phyloP scores from a whole-genome alignment of 30 jellyfish, hydroid and myxozoan genomes.

The Catostylus mosaicus region DNA sequence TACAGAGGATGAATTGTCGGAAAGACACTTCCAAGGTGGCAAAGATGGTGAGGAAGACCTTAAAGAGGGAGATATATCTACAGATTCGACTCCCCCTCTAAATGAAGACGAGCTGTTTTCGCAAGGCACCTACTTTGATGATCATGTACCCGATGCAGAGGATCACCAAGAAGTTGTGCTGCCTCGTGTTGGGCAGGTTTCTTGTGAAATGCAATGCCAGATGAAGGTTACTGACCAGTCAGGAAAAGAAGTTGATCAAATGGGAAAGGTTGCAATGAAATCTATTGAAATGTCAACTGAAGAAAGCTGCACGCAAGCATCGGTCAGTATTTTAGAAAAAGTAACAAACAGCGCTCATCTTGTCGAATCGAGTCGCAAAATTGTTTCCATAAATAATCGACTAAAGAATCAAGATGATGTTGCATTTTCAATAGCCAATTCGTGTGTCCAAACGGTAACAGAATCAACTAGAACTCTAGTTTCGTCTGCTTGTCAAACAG shows the following conservation, averaged over 20 bases:
- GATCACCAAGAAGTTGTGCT: neutral
- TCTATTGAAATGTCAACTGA: neutral
- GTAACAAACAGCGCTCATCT: neutral
- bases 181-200: neutral
- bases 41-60: neutral
- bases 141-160: neutral
- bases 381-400: too few species aligned
- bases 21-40: neutral
- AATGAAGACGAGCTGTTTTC: neutral
- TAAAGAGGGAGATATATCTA: neutral
- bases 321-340: neutral
- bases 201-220: neutral
- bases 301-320: neutral
- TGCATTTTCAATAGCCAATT: neutral
- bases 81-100: neutral
- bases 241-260: neutral
- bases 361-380: neutral
- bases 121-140: slow-evolving; percentile 4
- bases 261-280: neutral
- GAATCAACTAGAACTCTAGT: too few species aligned
- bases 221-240: neutral
- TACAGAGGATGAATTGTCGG: neutral
- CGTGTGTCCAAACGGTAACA: neutral
- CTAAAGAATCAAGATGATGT: too few species aligned
- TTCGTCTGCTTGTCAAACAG: neutral